Evolutionary conservation across 2,113 vertebrate genomes (phyloP), one percentile per base, ranked within the genome.

Genomic region (Siphamia tubifer): DNA sequence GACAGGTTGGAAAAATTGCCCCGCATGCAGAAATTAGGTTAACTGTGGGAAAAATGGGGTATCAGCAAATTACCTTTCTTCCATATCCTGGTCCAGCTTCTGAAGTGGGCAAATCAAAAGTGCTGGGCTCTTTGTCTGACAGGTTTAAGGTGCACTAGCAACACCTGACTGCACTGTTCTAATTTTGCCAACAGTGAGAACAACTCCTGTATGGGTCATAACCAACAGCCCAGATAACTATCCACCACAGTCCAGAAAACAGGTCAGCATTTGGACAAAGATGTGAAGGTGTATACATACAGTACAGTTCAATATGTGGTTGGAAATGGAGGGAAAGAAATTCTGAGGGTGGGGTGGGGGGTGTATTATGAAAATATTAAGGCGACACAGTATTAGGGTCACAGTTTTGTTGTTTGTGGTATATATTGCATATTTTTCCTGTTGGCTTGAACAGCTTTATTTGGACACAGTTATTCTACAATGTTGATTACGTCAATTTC

Each of bases 91-190:
- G 15, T 52, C 43, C 36, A 51, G 54, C 65, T 67, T 77, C 38
- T 39, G 15, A 31, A 64, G 49, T 72, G 52, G 57, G 48, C 40
- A 31, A 51, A 60, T 67, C 28, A 54, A 69, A 75, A 19, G 45
- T 53, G 20, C 24, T 54, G 11, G 64, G 23, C 40, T 60, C 51
- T 69, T 19, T 48, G 34, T 67, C 42, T 62, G 72, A 56, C 52
- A 71, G 60, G 28, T 68, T 74, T 43, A 63, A 68, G 60, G 39
- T 70, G 40, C n/a, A 38, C 36, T 64, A 32, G 63, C 19, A 72
- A 71, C 52, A 60, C 72, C 39, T 66, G 54, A 69, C 69, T 79
- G 65, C 71, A 63, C 65, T 66, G 69, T 69, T 78, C 69, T 62
- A 58, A 73, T 82, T 77, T 68, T 48, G 44, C 34, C 56, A 60